phyloP scores from a whole-genome alignment of 2,113 vertebrate species.

The Bettongia penicillata region DNA sequence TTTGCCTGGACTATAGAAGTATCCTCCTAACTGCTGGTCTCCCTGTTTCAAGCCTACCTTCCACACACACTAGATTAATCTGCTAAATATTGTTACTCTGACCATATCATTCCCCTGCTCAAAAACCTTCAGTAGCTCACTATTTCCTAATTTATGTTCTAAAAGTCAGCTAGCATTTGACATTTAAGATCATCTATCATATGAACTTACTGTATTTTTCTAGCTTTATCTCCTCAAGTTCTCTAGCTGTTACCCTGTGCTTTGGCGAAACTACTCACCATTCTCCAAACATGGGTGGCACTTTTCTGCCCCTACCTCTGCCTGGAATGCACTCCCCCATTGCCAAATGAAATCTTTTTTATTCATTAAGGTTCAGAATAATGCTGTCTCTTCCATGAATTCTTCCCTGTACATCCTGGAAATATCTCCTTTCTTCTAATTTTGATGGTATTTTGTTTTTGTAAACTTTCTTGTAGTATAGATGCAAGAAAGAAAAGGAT shows the following conservation, averaged over 20 bases:
- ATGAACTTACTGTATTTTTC: too few species aligned
- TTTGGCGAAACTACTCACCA: neutral
- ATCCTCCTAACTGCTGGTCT: neutral
- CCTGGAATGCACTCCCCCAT: neutral
- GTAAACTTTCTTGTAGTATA: neutral
- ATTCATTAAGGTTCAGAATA: neutral
- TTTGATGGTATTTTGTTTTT: neutral
- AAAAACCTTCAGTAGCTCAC: neutral
- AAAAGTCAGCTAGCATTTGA: neutral
- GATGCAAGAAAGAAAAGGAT: neutral
- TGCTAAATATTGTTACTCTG: too few species aligned
- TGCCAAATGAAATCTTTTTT: neutral
- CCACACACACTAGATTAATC: too few species aligned
- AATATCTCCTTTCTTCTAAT: neutral
- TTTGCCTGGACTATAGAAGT: neutral
- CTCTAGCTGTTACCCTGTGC: neutral
- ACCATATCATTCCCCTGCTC: neutral
- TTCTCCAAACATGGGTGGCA: neutral
- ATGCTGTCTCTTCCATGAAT: neutral
- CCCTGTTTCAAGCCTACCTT: too few species aligned
- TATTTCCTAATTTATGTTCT: neutral
- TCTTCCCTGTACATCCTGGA: neutral
- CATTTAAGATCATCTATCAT: neutral
- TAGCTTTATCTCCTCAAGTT: neutral
- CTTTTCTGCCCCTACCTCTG: neutral